Base-by-base conservation (phyloP, 2,888 invertebrate species). In the Caenorhabditis japonica region DNA sequence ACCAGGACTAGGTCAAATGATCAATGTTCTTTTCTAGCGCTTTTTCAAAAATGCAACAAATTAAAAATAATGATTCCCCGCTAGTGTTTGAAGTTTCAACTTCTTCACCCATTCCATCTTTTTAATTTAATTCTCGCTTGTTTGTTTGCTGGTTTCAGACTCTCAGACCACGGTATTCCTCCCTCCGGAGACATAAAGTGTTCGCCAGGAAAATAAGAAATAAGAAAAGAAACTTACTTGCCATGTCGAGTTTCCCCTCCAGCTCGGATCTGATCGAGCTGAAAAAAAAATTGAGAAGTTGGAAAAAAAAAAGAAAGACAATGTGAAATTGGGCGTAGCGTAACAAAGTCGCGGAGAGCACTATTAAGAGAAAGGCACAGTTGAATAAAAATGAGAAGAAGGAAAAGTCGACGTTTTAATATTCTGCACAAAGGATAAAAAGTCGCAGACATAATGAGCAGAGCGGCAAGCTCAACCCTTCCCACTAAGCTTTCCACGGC, bases 261-360 rank as follows among this genome's bases (percentile, higher is more conserved):
- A n/a, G n/a, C n/a, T n/a, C n/a, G n/a, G n/a, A n/a, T 33, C 43
- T 43, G 34, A 44, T 5, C 44, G 44, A 27, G 53, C 30, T 30
- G 30, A 10, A 30, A 10, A 30, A 5, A 10, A 30, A 10, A 5
- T 10, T 10, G 7, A 5, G 53, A 53, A 47, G 49, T 43, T 56
- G 56, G 49, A 66, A 56, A 43, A 30, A 30, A 30, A 5, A 30
- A 5, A 30, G 10, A 56, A 43, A 56, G 49, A 66, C 66, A 66
- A 66, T 51, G 66, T 66, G 56, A 66, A 66, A 66, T 66, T 66
- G 66, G 66, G 66, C 66, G 66, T 66, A 44, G 27, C 41, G 13
- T 15, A 27, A 41, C 41, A 23, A 34, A 34, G 34, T 33, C 27
- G 39, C 27, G 23, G 33, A 17, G 21, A 47, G 30, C 19, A n/a